A percentile compares a stretch with the other conserved stretches of the same genome.
These are phyloP conservation scores for Cirrhinus molitorella DNA, from an alignment of 2,797 vertebrate genomes.

Conservation along the genomic window DNA sequence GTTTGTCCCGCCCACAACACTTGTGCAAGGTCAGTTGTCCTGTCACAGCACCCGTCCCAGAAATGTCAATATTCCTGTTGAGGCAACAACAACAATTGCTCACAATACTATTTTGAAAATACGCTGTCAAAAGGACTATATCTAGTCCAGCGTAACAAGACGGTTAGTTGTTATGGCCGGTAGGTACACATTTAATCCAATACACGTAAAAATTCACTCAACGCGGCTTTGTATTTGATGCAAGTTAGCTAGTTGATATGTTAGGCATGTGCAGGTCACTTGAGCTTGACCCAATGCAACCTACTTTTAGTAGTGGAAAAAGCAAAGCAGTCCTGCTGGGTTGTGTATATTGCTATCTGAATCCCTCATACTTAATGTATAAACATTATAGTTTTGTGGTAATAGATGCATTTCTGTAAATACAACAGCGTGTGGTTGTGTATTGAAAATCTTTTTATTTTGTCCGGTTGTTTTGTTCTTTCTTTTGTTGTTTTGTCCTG, in stretches of 20 bases:
- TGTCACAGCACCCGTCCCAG: neutral
- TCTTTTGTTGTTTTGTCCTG: neutral
- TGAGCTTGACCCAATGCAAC: neutral
- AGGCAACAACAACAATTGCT: neutral
- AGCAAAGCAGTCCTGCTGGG: neutral
- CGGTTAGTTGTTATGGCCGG: constrained; percentile 52
- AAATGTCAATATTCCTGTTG: neutral
- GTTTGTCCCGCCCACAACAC: neutral
- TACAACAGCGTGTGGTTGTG: neutral
- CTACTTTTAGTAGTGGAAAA: neutral
- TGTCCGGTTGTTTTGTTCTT: neutral
- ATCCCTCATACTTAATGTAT: neutral
- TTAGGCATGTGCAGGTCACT: neutral
- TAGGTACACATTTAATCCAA: constrained; percentile 46
- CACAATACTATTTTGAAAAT: neutral
- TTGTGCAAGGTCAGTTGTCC: neutral
- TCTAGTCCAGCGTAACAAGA: neutral
- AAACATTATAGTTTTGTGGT: neutral
- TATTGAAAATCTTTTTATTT: neutral
- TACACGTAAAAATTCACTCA: neutral
- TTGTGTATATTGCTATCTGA: neutral
- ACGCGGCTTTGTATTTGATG: neutral
- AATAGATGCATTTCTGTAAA: neutral
- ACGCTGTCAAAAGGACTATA: neutral
- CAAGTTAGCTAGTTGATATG: neutral